Percentiles rank a stretch among this genome's conserved stretches.
phyloP scores from a whole-genome alignment of 2,797 vertebrate species.

The Notolepis coatsorum region DNA sequence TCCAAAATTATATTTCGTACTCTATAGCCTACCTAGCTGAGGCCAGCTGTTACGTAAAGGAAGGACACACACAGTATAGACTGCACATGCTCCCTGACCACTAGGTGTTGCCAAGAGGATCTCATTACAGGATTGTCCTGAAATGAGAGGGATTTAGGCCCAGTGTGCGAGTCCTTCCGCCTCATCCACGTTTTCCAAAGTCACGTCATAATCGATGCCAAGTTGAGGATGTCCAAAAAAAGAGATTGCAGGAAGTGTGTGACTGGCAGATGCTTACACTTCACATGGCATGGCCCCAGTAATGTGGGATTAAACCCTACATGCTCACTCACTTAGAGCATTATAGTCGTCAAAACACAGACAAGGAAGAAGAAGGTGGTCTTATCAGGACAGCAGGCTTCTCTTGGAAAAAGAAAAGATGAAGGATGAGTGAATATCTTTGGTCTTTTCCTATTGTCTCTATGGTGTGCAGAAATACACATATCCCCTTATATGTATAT shows the following conservation, averaged over 20 bases:
- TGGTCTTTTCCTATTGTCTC: no score
- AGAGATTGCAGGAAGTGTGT: slow-evolving; percentile 44
- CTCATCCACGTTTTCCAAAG: slow-evolving; percentile 15
- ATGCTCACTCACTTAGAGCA: slow-evolving; percentile 62
- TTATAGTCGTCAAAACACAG: slow-evolving; percentile 60
- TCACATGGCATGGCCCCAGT: slow-evolving; percentile 69
- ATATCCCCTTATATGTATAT: no score
- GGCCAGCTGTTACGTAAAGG: slow-evolving; percentile 63
- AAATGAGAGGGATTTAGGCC: slow-evolving; percentile 22
- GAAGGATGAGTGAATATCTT: no score
- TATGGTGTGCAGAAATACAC: no score
- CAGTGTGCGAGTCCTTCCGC: slow-evolving; percentile 3
- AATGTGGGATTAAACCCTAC: slow-evolving; percentile 78
- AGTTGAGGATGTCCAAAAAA: slow-evolving; percentile 7
- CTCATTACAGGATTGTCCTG: slow-evolving; percentile 65
- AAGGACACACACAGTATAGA: slow-evolving; percentile 43
- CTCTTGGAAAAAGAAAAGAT: background rate
- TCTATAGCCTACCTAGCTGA: background rate
- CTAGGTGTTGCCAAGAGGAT: slow-evolving; percentile 44
- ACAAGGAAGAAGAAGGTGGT: slow-evolving; percentile 49
- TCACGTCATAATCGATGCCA: slow-evolving; percentile 3
- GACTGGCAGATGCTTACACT: slow-evolving; percentile 66
- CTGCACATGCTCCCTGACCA: slow-evolving; percentile 26
- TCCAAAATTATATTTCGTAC: slow-evolving; percentile 19
- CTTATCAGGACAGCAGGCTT: slow-evolving; percentile 29